Percentiles rank a stretch among this genome's conserved stretches.
These are phyloP conservation scores for Pelodytes ibericus DNA, from an alignment of 2,797 vertebrate genomes.

Conservation along the genomic window DNA sequence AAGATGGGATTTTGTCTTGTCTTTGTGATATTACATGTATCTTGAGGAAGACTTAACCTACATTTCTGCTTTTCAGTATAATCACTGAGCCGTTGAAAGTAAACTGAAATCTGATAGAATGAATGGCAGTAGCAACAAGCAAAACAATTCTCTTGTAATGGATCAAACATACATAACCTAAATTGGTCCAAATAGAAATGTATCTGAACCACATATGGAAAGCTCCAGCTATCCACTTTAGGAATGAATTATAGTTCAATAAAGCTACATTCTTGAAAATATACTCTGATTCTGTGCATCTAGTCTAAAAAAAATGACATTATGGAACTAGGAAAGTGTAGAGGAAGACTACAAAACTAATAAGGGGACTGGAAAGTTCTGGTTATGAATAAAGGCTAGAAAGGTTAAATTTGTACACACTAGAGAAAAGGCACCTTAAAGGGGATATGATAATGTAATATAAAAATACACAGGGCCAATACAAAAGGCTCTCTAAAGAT, in stretches of 20 bases:
- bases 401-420: no score
- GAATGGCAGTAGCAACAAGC: neutral
- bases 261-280: neutral
- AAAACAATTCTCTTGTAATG: neutral
- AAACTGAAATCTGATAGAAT: neutral
- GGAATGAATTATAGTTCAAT: neutral
- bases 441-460: no score
- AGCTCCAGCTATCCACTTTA: neutral
- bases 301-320: no score
- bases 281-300: neutral
- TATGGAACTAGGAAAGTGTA: no score
- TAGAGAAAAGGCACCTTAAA: no score
- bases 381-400: no score
- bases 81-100: neutral
- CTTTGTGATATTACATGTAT: neutral
- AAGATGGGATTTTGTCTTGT: neutral
- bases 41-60: neutral
- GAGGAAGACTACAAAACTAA: no score
- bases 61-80: neutral
- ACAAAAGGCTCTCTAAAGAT: no score
- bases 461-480: no score
- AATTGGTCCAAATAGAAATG: neutral
- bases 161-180: neutral
- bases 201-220: neutral
- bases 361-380: no score